phyloP scores from a whole-genome alignment of 2,113 vertebrate species.

The Tenrec ecaudatus region DNA sequence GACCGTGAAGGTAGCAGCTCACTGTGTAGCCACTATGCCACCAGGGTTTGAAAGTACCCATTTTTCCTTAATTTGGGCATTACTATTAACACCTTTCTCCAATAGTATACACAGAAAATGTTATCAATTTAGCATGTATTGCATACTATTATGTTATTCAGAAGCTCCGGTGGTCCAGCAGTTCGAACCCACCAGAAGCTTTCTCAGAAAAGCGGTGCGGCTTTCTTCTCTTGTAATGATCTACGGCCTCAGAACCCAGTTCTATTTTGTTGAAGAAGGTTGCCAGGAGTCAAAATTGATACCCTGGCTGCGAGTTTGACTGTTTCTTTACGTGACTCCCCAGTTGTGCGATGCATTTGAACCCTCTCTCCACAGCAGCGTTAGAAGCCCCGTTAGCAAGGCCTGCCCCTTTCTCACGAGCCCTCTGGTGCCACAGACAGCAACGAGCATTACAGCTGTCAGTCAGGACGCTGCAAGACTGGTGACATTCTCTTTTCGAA shows the following conservation, averaged over 20 bases:
- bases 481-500: conserved; percentile 35
- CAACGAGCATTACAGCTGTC: neutral
- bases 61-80: neutral
- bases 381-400: neutral
- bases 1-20: too few relatives aligned
- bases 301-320: too few relatives aligned
- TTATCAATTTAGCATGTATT: conserved; percentile 27
- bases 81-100: neutral
- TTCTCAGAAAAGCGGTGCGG: too few relatives aligned
- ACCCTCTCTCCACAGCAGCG: neutral
- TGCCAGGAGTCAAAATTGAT: too few relatives aligned
- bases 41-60: neutral
- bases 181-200: too few relatives aligned
- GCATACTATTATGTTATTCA: neutral
- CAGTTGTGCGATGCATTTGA: neutral
- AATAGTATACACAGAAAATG: neutral
- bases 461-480: conserved; percentile 12
- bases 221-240: too few relatives aligned
- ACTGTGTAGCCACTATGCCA: too few relatives aligned
- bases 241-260: too few relatives aligned
- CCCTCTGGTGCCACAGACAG: neutral
- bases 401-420: neutral
- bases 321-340: neutral
- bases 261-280: too few relatives aligned
- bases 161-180: too few relatives aligned